Conservation (phyloP, 2,888 invertebrate species). For the Amphipoea oculea region DNA sequence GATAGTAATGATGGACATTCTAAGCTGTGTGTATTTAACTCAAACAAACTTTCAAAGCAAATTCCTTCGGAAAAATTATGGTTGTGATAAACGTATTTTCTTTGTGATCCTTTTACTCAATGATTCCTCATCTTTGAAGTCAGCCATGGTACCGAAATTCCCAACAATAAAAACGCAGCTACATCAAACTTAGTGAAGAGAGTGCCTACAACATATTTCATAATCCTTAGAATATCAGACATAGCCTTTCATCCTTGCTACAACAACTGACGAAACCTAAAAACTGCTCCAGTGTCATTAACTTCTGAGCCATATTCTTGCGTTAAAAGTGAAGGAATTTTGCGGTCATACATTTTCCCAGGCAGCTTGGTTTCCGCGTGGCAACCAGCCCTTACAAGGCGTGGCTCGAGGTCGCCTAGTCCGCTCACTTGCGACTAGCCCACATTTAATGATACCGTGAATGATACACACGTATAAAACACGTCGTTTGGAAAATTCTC, state of each 20-base stretch:
- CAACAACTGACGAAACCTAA: neutral
- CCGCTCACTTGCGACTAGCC: slow-evolving; percentile 75
- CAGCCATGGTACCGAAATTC: too few species aligned
- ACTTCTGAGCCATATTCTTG: slow-evolving; percentile 40
- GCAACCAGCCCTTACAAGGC: slow-evolving; percentile 73
- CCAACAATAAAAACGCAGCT: neutral
- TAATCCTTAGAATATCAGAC: neutral
- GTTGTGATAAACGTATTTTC: neutral
- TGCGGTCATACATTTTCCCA: slow-evolving; percentile 53
- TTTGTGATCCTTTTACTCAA: neutral
- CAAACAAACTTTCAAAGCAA: neutral
- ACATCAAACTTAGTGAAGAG: neutral
- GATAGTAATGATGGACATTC: neutral
- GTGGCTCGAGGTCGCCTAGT: slow-evolving; percentile 78
- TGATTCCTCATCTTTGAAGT: too few species aligned
- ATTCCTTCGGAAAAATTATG: neutral
- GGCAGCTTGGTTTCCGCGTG: slow-evolving; percentile 76
- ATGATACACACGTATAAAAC: slow-evolving; percentile 41
- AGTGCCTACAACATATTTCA: neutral
- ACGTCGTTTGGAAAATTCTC: slow-evolving; percentile 65
- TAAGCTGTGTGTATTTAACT: neutral
- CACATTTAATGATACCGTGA: slow-evolving; percentile 64
- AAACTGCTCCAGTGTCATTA: slow-evolving; percentile 32
- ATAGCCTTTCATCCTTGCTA: neutral
- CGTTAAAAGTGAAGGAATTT: slow-evolving; percentile 45